Base-by-base conservation (phyloP, 2,797 vertebrate species). In the Syncerus caffer region DNA sequence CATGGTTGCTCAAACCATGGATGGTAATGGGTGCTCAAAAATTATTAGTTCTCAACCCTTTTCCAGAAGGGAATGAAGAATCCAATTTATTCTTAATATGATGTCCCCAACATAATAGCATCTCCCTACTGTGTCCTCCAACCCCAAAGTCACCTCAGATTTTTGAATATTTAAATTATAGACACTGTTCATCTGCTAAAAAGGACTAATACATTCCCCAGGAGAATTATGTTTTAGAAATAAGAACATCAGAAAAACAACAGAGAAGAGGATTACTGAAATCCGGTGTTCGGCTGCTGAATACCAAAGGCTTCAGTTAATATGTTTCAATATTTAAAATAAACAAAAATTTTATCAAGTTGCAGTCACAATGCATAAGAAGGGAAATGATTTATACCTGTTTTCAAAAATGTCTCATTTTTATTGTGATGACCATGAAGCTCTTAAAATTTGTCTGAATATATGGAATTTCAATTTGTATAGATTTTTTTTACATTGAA, bases 321-420 rank as follows among this genome's bases (percentile, higher is more conserved):
- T 98, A 96, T 98, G 97, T 97, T 98, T 98, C 85, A 94, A 92
- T 97, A 92, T 97, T 97, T 97, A 95, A 98, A 98, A 92, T 94
- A 84, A 97, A 93, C 91, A 98, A 96, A 98, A 96, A 90, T 96
- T 98, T 98, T 97, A 96, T 96, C 51, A 85, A 62, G 91, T 86
- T 17, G 83, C 92, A 97, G 97, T 97, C 88, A 78, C 50, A 92
- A 98, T 82, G 87, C 95, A 38, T 97, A 87, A 58, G 84, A 93
- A 98, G 95, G 86, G 93, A 97, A 98, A 97, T 96, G 11, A 87
- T 87, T 95, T 85, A 85, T 97, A 64, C 34, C 96, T 98, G 87
- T 98, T 96, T 97, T 96, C 82, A 94, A 96, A 97, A 97, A 91
- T 53, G 92, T 83, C 97, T 98, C 87, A 92, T 93, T 97, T 95